A percentile compares a stretch with the other conserved stretches of the same genome.
These are phyloP conservation scores for Tetragnatha versicolor DNA, from an alignment of 1,140 invertebrate genomes.

Conservation along the genomic window DNA sequence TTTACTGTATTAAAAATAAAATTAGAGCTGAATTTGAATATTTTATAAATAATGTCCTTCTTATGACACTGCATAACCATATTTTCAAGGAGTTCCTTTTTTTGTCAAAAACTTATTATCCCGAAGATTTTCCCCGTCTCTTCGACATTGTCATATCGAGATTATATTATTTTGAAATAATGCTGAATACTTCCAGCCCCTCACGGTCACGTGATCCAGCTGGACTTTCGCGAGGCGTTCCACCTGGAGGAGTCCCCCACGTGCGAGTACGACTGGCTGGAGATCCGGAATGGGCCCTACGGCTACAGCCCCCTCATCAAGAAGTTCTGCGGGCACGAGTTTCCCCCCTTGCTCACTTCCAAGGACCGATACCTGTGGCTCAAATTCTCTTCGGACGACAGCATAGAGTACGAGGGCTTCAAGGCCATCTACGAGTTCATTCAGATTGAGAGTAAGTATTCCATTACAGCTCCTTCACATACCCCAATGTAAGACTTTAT, in stretches of 20 bases:
- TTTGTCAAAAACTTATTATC: too few relatives aligned
- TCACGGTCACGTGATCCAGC: constrained; percentile 74
- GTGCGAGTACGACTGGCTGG: constrained; percentile 84
- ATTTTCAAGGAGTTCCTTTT: too few relatives aligned
- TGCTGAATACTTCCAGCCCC: constrained; percentile 82
- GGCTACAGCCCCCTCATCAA: constrained; percentile 78
- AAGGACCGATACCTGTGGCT: constrained; percentile 81
- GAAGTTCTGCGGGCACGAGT: constrained; percentile 77
- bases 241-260: constrained; percentile 76
- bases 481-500: too few relatives aligned
- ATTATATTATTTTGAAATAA: too few relatives aligned
- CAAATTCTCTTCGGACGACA: constrained; percentile 83
- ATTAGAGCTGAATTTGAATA: too few relatives aligned
- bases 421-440: constrained; percentile 73
- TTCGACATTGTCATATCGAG: too few relatives aligned
- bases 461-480: too few relatives aligned
- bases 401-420: constrained; percentile 83
- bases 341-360: constrained; percentile 79
- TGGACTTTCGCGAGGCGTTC: constrained; percentile 85
- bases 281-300: constrained; percentile 80
- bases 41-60: too few relatives aligned
- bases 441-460: constrained; percentile 7
- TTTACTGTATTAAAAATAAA: too few relatives aligned
- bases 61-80: too few relatives aligned
- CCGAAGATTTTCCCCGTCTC: too few relatives aligned